These are phyloP conservation scores for Melanotaenia maccullochi DNA, from an alignment of 2,797 vertebrate species.

Conservation along the genomic window DNA sequence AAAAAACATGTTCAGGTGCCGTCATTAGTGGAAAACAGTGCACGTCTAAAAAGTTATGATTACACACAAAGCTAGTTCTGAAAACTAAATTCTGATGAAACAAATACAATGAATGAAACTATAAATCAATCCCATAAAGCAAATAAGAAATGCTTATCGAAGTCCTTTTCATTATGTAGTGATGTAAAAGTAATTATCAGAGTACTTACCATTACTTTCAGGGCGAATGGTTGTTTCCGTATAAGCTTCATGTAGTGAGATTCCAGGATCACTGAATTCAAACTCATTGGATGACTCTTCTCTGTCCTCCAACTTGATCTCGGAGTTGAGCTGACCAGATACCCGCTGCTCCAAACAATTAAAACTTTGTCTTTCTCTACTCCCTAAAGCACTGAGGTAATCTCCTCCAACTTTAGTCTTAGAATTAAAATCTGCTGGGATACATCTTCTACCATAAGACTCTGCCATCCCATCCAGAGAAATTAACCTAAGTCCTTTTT, in stretches of 20 bases:
- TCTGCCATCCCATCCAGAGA: constrained; percentile 6
- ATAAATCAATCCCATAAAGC: too few relatives aligned
- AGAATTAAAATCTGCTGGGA: constrained; percentile 2
- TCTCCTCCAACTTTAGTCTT: neutral
- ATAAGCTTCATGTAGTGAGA: constrained; percentile 4
- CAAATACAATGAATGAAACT: too few relatives aligned
- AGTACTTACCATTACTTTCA: constrained; percentile 40
- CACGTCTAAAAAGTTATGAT: too few relatives aligned
- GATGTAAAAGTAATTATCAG: neutral
- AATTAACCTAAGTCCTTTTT: neutral
- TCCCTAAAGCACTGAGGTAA: constrained; percentile 4
- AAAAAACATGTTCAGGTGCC: too few relatives aligned
- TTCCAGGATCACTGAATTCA: constrained; percentile 41
- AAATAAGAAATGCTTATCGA: too few relatives aligned
- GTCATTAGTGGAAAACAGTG: too few relatives aligned
- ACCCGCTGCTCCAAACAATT: constrained; percentile 34
- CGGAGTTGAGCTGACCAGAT: constrained; percentile 33
- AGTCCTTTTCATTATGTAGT: too few relatives aligned
- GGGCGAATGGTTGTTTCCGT: constrained; percentile 19
- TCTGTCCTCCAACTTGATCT: constrained; percentile 63
- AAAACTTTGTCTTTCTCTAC: constrained; percentile 1
- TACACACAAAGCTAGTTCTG: too few relatives aligned
- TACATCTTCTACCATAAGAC: constrained; percentile 11
- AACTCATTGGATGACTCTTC: constrained; percentile 60
- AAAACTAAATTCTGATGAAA: too few relatives aligned